Conservation (phyloP, 2,797 vertebrate genomes). For the Paedocypris micromegethes region DNA sequence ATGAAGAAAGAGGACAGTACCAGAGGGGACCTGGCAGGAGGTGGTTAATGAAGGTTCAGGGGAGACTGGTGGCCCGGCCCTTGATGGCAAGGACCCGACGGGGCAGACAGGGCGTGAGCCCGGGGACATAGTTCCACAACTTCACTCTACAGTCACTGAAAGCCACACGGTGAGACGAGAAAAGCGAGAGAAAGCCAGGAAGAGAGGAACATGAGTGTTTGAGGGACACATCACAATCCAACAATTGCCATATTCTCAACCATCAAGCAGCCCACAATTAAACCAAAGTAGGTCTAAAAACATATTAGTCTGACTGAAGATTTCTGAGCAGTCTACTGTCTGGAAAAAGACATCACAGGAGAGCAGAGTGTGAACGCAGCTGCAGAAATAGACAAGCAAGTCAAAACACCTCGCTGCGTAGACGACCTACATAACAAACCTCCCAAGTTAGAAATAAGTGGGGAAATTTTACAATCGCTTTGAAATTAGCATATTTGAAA, state of each 20-base stretch:
- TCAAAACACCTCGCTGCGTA: not conserved
- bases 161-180: not conserved
- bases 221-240: conserved; percentile 23
- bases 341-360: conserved; percentile 15
- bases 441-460: conserved; percentile 8
- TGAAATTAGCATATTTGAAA: conserved; percentile 15
- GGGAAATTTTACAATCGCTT: not conserved
- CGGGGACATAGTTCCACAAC: conserved; percentile 97
- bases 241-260: conserved; percentile 19
- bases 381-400: conserved; percentile 7
- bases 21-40: conserved; percentile 56
- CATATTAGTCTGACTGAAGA: conserved; percentile 23
- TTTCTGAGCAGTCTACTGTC: conserved; percentile 31
- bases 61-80: conserved; percentile 95
- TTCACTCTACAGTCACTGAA: conserved; percentile 97
- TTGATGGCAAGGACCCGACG: conserved; percentile 98
- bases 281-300: conserved; percentile 29
- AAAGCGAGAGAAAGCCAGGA: conserved; percentile 23
- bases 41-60: conserved; percentile 72
- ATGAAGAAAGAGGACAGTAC: conserved; percentile 58
- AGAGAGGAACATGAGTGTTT: conserved; percentile 17
- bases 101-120: conserved; percentile 96
- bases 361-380: conserved; percentile 8
- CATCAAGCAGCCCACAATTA: conserved; percentile 9
- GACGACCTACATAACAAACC: conserved; percentile 22